These are phyloP conservation scores for Anarhynchus alexandrinus DNA, from an alignment of 2,113 vertebrate species.

Conservation along the genomic window DNA sequence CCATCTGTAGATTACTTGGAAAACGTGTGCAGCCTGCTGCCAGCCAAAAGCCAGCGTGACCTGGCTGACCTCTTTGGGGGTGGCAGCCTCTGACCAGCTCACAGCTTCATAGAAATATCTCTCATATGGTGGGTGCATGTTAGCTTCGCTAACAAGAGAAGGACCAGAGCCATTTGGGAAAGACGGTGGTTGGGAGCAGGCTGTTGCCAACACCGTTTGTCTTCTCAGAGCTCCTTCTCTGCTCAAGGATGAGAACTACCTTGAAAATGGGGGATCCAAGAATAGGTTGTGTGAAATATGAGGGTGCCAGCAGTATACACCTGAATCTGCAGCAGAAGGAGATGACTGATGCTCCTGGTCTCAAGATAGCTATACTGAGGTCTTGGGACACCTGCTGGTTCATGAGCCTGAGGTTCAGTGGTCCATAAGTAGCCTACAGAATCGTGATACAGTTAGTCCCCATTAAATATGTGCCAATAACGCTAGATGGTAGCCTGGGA, in stretches of 20 bases:
- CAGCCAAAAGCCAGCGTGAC: not conserved
- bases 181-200: not conserved
- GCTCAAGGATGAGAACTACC: not conserved
- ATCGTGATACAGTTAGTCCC: not conserved
- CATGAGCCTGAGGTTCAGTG: not conserved
- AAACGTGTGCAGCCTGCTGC: not conserved
- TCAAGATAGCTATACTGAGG: not conserved
- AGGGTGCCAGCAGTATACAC: not conserved
- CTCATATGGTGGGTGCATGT: not conserved
- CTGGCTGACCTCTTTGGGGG: not conserved
- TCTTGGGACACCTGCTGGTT: not conserved
- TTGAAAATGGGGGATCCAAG: not conserved
- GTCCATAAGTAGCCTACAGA: not conserved
- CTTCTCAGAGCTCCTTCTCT: not conserved
- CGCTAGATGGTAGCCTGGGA: not conserved
- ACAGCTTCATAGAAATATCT: not conserved
- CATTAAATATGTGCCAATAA: not conserved
- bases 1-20: rapidly evolving
- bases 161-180: not conserved
- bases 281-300: not conserved
- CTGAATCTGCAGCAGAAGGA: not conserved
- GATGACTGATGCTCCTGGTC: not conserved
- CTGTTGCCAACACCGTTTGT: not conserved
- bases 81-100: not conserved
- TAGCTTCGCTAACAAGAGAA: not conserved